Conservation (phyloP, 2,888 invertebrate genomes). For the Danaus chrysippus region DNA sequence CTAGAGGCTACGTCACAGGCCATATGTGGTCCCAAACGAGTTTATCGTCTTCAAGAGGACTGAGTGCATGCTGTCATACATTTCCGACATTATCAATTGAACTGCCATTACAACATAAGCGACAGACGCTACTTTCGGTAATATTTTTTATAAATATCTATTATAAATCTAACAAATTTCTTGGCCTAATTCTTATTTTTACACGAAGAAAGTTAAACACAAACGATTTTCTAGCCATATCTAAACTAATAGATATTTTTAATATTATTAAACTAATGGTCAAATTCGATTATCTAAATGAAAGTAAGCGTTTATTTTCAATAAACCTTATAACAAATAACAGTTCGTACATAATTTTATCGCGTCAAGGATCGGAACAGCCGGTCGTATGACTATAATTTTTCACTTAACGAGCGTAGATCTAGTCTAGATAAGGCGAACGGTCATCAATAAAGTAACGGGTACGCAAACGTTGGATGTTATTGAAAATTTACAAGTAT, state of each 20-base stretch:
- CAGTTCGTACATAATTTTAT: slow-evolving; percentile 25
- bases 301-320: slow-evolving; percentile 17
- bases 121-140: no score
- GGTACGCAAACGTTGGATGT: slow-evolving; percentile 20
- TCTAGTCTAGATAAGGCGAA: slow-evolving; percentile 29
- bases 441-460: slow-evolving; percentile 29
- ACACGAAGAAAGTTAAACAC: no score
- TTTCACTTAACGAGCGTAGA: slow-evolving; percentile 33
- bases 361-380: slow-evolving; percentile 22
- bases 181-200: no score
- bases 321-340: slow-evolving; percentile 22
- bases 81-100: neutral
- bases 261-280: no score
- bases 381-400: slow-evolving; percentile 29
- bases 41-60: slow-evolving; percentile 5
- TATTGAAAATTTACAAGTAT: neutral
- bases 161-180: no score
- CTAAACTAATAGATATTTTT: no score
- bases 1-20: slow-evolving; percentile 10
- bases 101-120: neutral
- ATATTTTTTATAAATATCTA: no score
- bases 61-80: neutral
- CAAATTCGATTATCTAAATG: neutral
- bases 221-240: no score
- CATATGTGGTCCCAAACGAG: slow-evolving; percentile 19